These are phyloP conservation scores for Ophiothrix spiculata DNA, from an alignment of 35 echinoderm and acorn worm species.

Conservation along the genomic window DNA sequence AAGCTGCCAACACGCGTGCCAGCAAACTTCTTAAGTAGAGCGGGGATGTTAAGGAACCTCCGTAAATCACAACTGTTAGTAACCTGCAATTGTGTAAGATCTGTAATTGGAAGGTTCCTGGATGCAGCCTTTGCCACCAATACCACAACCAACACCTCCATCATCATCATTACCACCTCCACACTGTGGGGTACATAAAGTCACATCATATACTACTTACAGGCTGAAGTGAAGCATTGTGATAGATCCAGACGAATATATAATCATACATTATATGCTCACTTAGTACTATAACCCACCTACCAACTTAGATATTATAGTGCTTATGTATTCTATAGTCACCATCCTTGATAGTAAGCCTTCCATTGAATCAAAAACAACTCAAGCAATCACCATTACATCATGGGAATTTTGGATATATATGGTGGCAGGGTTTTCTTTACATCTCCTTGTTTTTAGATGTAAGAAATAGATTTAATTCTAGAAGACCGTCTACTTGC, in stretches of 20 bases:
- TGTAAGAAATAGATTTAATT: background rate
- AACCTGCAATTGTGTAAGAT: no score
- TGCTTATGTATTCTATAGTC: no score
- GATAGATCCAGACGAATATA: no score
- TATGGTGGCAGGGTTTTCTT: background rate
- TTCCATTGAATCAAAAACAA: no score
- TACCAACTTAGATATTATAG: background rate
- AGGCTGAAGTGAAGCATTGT: no score
- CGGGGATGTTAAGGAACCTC: background rate
- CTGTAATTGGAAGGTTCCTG: no score
- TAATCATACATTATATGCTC: no score
- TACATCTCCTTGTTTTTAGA: background rate
- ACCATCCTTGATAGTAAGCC: no score
- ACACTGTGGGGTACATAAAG: background rate
- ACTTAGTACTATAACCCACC: background rate
- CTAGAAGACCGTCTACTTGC: background rate
- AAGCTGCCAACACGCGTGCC: slow-evolving; percentile 72
- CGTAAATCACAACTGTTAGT: background rate
- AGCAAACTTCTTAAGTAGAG: slow-evolving; percentile 73
- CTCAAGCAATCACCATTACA: no score
- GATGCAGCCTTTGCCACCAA: background rate
- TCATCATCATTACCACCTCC: background rate
- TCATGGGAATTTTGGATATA: no score
- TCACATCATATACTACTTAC: background rate
- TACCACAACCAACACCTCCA: background rate